These are phyloP conservation scores for Agonum fuliginosum DNA, from an alignment of 2,888 invertebrate species.

Conservation along the genomic window DNA sequence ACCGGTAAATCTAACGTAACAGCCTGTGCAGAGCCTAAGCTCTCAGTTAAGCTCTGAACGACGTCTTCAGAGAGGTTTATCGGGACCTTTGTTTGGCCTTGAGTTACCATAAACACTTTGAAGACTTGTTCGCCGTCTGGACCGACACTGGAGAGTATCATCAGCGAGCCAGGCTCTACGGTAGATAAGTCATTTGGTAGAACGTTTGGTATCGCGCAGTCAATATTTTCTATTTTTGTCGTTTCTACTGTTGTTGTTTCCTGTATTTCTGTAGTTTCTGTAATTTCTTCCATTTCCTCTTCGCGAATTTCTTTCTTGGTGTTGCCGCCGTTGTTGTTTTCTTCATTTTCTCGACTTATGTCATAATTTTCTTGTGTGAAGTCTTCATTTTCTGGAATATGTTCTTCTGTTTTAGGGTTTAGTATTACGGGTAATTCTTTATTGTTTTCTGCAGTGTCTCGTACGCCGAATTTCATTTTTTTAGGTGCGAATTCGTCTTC, in stretches of 20 bases:
- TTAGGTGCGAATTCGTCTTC: neutral
- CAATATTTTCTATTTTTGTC: neutral
- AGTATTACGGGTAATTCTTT: too few relatives aligned
- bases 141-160: slow-evolving; percentile 73
- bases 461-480: neutral
- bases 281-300: neutral
- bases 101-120: slow-evolving; percentile 74
- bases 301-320: too few relatives aligned
- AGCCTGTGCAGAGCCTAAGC: slow-evolving; percentile 36
- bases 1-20: slow-evolving; percentile 52
- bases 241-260: neutral
- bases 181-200: slow-evolving; percentile 59
- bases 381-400: slow-evolving; percentile 16
- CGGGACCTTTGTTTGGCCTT: slow-evolving; percentile 69
- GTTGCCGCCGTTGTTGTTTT: too few relatives aligned
- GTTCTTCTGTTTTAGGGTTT: slow-evolving; percentile 18
- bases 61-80: slow-evolving; percentile 69
- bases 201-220: slow-evolving; percentile 2
- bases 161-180: slow-evolving; percentile 73
- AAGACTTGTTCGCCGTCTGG: slow-evolving; percentile 71
- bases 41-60: slow-evolving; percentile 64
- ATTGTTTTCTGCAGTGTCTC: slow-evolving; percentile 54
- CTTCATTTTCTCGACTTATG: slow-evolving; percentile 54
- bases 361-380: slow-evolving; percentile 56
- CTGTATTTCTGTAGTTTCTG: neutral